phyloP scores from a whole-genome alignment of 1,140 invertebrate genomes.

The Oryctes rhinoceros region DNA sequence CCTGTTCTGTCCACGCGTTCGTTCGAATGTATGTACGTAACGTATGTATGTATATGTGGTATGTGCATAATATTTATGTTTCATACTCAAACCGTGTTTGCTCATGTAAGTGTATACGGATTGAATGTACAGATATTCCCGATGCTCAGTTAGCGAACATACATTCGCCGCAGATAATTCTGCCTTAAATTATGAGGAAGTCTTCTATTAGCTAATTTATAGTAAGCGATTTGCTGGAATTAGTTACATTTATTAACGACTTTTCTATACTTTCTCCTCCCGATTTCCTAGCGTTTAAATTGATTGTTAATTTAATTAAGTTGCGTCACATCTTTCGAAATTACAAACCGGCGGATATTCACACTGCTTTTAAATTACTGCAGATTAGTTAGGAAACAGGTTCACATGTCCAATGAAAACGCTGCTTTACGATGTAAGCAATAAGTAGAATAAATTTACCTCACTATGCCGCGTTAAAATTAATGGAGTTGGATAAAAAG shows the following conservation, averaged over 20 bases:
- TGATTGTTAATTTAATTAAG: slow-evolving; percentile 12
- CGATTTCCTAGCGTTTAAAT: not conserved
- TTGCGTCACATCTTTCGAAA: not conserved
- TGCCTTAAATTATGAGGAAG: not conserved
- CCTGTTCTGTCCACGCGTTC: slow-evolving; percentile 22
- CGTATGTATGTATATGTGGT: not conserved
- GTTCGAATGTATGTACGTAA: not conserved
- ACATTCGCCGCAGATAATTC: not conserved
- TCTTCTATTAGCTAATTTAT: not conserved
- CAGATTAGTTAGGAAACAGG: not conserved
- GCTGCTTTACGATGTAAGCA: no score
- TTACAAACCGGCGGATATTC: not conserved
- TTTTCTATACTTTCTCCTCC: not conserved
- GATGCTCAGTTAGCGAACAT: not conserved
- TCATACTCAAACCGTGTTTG: not conserved
- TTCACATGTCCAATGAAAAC: not conserved
- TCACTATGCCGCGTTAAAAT: no score
- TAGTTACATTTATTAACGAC: not conserved
- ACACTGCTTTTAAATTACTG: not conserved
- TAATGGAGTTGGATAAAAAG: no score
- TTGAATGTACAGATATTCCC: not conserved
- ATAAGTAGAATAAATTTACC: no score
- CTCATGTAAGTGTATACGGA: not conserved
- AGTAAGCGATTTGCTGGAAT: not conserved
- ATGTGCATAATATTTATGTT: slow-evolving; percentile 13